Evolutionary conservation across 2,113 vertebrate genomes (phyloP).

Genomic region (Verasper variegatus): DNA sequence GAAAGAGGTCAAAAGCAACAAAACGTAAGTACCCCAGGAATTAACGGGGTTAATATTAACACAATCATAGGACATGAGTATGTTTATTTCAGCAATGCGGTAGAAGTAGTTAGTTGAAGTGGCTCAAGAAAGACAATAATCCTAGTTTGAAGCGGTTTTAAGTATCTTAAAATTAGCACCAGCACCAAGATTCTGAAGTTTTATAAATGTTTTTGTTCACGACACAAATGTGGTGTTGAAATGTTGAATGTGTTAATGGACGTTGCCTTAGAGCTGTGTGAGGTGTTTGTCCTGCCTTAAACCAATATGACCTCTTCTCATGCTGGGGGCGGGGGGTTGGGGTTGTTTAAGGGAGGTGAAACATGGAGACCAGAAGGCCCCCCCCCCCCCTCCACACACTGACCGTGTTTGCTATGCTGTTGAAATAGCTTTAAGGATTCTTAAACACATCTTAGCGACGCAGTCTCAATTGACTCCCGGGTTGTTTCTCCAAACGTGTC

Average conservation of each 20-base stretch:
- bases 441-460: conserved; percentile 57
- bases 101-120: no score
- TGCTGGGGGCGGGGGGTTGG: conserved; percentile 44
- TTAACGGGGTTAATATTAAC: no score
- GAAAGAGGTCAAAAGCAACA: no score
- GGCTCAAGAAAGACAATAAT: no score
- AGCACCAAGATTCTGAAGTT: no score
- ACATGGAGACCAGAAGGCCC: conserved; percentile 66
- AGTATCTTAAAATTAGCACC: no score
- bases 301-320: conserved; percentile 83
- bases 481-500: conserved; percentile 23
- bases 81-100: no score
- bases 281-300: conserved; percentile 85
- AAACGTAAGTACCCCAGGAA: no score
- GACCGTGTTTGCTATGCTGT: conserved; percentile 69
- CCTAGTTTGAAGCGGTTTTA: no score
- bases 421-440: conserved; percentile 55
- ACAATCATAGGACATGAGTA: no score
- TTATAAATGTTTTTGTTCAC: no score
- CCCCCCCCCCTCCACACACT: conserved; percentile 58
- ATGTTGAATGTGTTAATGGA: background rate
- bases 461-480: conserved; percentile 33
- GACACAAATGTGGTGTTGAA: no score
- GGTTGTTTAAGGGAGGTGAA: background rate
- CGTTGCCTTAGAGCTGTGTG: conserved; percentile 16